Evolutionary conservation across 2,113 vertebrate genomes (phyloP).

Genomic region (Artemisiospiza belli): DNA sequence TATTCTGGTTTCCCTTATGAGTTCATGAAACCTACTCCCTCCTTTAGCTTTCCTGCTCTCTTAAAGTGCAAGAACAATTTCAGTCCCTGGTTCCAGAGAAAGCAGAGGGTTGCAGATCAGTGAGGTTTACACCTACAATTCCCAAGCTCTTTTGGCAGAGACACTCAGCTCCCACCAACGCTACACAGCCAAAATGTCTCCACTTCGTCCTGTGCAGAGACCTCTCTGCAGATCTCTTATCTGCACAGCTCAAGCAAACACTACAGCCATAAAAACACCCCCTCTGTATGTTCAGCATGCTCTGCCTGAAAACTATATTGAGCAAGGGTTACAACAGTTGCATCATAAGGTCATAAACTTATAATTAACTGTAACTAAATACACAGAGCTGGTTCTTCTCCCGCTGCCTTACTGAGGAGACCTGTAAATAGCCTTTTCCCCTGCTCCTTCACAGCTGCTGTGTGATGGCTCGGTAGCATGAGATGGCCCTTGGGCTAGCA

Average conservation of each 20-base stretch:
- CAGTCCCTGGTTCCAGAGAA: neutral
- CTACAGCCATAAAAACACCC: neutral
- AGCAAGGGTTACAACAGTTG: slow-evolving; percentile 36
- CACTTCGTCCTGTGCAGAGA: rapidly evolving
- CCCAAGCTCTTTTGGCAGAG: neutral
- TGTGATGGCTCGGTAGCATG: neutral
- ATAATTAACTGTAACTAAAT: slow-evolving; percentile 40
- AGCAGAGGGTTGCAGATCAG: neutral
- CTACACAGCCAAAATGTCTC: neutral
- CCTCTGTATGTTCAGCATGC: neutral
- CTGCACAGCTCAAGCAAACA: slow-evolving; percentile 27
- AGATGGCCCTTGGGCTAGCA: neutral
- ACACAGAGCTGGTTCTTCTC: slow-evolving; percentile 27
- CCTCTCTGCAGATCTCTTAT: neutral
- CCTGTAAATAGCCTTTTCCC: neutral
- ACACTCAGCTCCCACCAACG: neutral
- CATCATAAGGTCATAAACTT: slow-evolving; percentile 65
- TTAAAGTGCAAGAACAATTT: neutral
- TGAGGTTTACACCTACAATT: neutral
- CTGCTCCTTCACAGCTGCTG: neutral
- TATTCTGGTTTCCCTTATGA: neutral
- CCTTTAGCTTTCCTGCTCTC: neutral
- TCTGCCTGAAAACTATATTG: slow-evolving; percentile 28
- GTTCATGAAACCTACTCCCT: neutral
- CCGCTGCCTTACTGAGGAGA: neutral